Conservation (phyloP, 2,888 invertebrate species). For the Axea sp. region DNA sequence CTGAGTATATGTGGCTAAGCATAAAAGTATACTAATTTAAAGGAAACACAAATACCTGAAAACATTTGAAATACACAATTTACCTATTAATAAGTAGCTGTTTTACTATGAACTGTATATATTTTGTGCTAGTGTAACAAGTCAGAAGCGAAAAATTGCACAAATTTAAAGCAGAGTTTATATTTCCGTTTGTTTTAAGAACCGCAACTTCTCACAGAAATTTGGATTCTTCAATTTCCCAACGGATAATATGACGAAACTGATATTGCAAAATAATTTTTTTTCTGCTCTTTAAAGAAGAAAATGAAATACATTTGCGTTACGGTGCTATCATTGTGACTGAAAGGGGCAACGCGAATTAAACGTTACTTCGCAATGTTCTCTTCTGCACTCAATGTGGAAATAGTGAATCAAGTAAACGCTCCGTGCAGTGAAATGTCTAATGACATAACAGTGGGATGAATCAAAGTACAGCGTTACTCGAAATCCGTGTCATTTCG, state of each 20-base stretch:
- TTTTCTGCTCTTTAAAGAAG: conserved; percentile 22
- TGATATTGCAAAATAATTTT: conserved; percentile 35
- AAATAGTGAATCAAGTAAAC: conserved; percentile 54
- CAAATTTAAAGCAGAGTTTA: no score
- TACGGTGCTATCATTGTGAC: conserved; percentile 41
- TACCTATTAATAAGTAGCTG: no score
- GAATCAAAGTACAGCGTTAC: conserved; percentile 42
- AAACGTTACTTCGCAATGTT: conserved; percentile 54
- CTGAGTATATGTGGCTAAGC: no score
- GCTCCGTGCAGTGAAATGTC: conserved; percentile 52
- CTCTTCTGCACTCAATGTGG: conserved; percentile 49
- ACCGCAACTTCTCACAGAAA: conserved; percentile 14
- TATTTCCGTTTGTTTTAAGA: no score
- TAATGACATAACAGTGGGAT: conserved; percentile 55
- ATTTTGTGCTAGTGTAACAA: no score
- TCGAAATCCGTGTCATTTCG: conserved; percentile 44
- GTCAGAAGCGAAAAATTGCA: no score
- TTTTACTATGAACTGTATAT: no score
- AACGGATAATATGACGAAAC: conserved; percentile 24
- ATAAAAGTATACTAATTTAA: no score
- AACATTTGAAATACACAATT: no score
- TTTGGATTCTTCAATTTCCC: conserved; percentile 24
- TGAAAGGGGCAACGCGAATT: conserved; percentile 46
- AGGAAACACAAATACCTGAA: no score
- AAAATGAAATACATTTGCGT: conserved; percentile 55